Evolutionary conservation across 2,113 vertebrate genomes (phyloP), one percentile per base, ranked within the genome.

Genomic region (Morone saxatilis): DNA sequence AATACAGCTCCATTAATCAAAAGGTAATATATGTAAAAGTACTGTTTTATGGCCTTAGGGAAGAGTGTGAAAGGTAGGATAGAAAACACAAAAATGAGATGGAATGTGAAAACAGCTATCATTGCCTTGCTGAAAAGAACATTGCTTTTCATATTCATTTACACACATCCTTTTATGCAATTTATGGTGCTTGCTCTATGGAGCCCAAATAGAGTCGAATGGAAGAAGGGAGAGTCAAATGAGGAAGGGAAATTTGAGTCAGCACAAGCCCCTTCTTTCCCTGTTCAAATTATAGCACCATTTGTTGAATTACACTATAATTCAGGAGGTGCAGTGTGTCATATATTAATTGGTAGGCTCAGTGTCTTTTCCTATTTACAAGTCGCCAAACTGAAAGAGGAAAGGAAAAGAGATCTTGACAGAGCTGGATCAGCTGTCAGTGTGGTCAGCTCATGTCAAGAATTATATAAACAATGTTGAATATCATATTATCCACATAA

Each of bases 11-110:
- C 93, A 95, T 96, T 96, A 95, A 96, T 96, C 95, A 95, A 95
- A 96, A 96, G 94, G 95, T 96, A 96, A 96, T 96, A 95, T 96
- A 96, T 96, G 95, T 96, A 95, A 96, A 96, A 94, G 94, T 91
- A 95, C 91, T 93, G 91, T 93, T 95, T 94, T 91, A 90, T 95
- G 91, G 95, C 95, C 95, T 92, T 73, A 76, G 95, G 95, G 94
- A 84, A 91, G 90, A 91, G 69, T 47, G 89, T 71, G 91, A 93
- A 94, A 95, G 94, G 94, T 94, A 81, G 87, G 92, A 91, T 84
- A 91, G 92, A 94, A 91, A 93, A 94, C 85, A 93, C 77, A 73
- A 86, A 90, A 92, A 91, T 80, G 83, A 92, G 83, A 92, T 91
- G 86, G 89, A 94, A 93, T 91, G 91, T 93, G 80, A 93, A 94